Percentiles rank a stretch among this genome's conserved stretches.
These are phyloP conservation scores for Cydia amplana DNA, from an alignment of 1,140 invertebrate genomes.

Conservation along the genomic window DNA sequence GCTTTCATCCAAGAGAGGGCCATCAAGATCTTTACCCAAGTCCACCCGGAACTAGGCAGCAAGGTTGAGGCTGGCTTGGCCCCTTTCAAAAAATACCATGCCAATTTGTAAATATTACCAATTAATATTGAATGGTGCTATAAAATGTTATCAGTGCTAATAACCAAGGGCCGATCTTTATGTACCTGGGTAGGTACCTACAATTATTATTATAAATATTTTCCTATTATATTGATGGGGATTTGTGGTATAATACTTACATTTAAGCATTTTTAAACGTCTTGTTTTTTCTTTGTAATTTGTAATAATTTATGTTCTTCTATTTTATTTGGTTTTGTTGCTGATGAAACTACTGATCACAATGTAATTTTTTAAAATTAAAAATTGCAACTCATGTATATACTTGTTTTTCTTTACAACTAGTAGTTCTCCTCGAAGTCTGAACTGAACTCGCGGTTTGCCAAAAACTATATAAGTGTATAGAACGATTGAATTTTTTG, in stretches of 20 bases:
- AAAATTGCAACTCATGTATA: not conserved
- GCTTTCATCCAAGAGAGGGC: slow-evolving; percentile 92
- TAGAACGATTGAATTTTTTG: too few relatives aligned
- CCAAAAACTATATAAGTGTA: too few relatives aligned
- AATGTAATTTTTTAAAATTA: slow-evolving; percentile 2
- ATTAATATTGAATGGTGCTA: slow-evolving; percentile 30
- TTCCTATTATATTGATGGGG: not conserved
- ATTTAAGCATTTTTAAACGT: not conserved
- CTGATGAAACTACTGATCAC: not conserved
- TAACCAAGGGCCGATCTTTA: not conserved
- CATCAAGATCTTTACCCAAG: slow-evolving; percentile 86
- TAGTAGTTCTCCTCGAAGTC: too few relatives aligned
- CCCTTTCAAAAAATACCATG: slow-evolving; percentile 78
- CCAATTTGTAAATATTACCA: slow-evolving; percentile 77
- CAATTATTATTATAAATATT: not conserved
- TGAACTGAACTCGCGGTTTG: too few relatives aligned
- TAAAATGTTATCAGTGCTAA: not conserved
- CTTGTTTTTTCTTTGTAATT: not conserved
- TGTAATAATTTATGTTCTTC: slow-evolving; percentile 23
- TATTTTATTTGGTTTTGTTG: slow-evolving; percentile 28
- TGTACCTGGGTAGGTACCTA: not conserved
- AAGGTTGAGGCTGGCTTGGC: slow-evolving; percentile 83
- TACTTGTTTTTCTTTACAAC: too few relatives aligned
- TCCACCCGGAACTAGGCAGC: slow-evolving; percentile 84
- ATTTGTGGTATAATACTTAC: not conserved